Percentiles rank a stretch among this genome's conserved stretches.
These are phyloP conservation scores for Perodicticus potto DNA, from an alignment of 2,797 vertebrate genomes.

Conservation along the genomic window DNA sequence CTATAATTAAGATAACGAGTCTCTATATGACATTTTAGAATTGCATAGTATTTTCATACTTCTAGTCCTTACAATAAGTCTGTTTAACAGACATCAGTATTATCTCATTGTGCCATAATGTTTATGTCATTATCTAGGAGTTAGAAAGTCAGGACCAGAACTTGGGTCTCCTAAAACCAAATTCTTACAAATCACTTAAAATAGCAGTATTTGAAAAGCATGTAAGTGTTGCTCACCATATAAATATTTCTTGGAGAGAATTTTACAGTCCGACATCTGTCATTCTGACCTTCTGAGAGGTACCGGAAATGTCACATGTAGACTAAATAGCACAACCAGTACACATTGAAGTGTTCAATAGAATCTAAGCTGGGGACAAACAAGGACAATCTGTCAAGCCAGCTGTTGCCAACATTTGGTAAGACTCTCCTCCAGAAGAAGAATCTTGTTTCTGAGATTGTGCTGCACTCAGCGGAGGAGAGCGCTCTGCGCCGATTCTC, in stretches of 20 bases:
- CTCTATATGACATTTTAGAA: background rate
- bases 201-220: conserved; percentile 36
- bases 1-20: background rate
- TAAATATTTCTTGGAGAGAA: conserved; percentile 70
- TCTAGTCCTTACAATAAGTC: background rate
- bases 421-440: conserved; percentile 38
- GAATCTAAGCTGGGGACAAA: conserved; percentile 63
- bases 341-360: conserved; percentile 44
- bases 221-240: background rate
- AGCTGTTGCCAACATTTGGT: conserved; percentile 59
- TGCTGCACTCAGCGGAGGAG: conserved; percentile 31
- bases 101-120: background rate
- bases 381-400: conserved; percentile 70
- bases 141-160: background rate
- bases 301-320: conserved; percentile 61
- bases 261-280: conserved; percentile 63
- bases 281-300: conserved; percentile 74
- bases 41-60: conserved; percentile 6
- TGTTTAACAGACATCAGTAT: background rate
- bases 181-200: conserved; percentile 41
- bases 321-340: conserved; percentile 45
- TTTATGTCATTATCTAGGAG: background rate
- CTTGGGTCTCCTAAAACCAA: background rate
- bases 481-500: conserved; percentile 10
- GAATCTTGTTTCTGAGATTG: conserved; percentile 31